phyloP scores from a whole-genome alignment of 2,113 vertebrate species.

The Phaethornis superciliosus region DNA sequence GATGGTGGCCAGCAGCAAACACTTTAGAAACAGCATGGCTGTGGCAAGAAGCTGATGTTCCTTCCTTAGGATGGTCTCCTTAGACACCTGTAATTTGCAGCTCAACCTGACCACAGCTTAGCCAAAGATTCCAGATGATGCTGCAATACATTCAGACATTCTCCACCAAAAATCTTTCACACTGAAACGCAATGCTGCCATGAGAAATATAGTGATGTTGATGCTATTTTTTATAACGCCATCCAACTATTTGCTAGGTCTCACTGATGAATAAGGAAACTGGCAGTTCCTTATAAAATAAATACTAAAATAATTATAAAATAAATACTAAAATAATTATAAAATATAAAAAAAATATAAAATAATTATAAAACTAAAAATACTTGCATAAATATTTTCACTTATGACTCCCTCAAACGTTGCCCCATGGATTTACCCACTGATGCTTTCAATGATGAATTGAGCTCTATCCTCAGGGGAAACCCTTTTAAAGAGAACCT shows the following conservation, averaged over 20 bases:
- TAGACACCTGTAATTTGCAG: fast-evolving
- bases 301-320: too few relatives aligned
- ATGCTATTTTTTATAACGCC: background rate
- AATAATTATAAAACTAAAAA: too few relatives aligned
- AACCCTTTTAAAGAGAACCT: background rate
- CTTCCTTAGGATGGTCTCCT: background rate
- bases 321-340: too few relatives aligned
- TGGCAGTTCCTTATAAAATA: too few relatives aligned
- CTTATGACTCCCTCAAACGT: background rate
- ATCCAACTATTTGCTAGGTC: background rate
- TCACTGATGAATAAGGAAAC: background rate
- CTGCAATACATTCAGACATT: background rate
- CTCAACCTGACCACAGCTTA: background rate
- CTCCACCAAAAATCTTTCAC: background rate
- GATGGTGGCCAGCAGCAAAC: background rate
- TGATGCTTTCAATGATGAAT: background rate
- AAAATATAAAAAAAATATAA: too few relatives aligned
- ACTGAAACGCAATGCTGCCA: background rate
- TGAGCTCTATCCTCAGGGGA: background rate
- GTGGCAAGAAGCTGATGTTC: background rate
- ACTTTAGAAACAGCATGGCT: background rate
- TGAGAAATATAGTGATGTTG: background rate
- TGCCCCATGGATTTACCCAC: background rate
- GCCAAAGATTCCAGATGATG: background rate
- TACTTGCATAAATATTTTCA: background rate